phyloP scores from a whole-genome alignment of 2,797 vertebrate species.

The Tenualosa thibaudeaui region DNA sequence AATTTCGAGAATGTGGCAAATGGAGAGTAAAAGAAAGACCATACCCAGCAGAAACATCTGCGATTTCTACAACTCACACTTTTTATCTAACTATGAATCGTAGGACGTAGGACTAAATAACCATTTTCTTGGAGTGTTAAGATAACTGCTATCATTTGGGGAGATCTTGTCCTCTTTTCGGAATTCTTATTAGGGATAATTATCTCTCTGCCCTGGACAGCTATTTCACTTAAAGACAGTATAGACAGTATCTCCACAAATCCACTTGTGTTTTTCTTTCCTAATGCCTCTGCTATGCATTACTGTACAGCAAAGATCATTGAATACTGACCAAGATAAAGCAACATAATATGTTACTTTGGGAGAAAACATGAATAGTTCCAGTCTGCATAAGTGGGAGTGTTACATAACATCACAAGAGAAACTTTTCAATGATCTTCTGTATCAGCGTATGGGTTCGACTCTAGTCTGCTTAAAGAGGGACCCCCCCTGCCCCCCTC shows the following conservation, averaged over 20 bases:
- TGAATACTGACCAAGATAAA: too few species aligned
- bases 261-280: not conserved
- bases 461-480: too few species aligned
- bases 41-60: not conserved
- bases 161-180: not conserved
- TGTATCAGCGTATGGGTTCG: too few species aligned
- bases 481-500: too few species aligned
- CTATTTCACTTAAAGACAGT: not conserved
- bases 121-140: not conserved
- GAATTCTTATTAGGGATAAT: not conserved
- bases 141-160: constrained; percentile 22
- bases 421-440: too few species aligned
- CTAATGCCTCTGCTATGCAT: not conserved
- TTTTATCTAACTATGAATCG: not conserved
- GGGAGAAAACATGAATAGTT: too few species aligned
- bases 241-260: not conserved
- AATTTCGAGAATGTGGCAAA: not conserved
- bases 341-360: too few species aligned
- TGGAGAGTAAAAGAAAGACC: not conserved
- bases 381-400: too few species aligned
- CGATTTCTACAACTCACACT: not conserved
- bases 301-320: not conserved
- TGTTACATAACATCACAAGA: too few species aligned
- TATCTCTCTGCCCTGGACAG: not conserved
- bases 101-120: not conserved